Evolutionary conservation across 2,888 invertebrate genomes (phyloP).

Genomic region (Ptilodon capucinus): DNA sequence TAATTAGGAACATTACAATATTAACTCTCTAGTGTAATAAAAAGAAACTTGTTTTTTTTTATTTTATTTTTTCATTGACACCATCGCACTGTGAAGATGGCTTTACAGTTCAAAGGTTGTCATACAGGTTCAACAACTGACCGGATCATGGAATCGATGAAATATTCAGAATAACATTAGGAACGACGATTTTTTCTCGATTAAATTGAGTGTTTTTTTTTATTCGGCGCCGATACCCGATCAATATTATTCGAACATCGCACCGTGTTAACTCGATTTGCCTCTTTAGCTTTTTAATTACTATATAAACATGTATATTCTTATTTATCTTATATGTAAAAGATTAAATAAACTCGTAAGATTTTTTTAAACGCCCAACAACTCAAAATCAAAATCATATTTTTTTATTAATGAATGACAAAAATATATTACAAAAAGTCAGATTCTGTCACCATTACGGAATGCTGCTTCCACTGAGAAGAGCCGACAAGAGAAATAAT

Average conservation of each 20-base stretch:
- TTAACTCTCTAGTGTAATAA: no score
- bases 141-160: slow-evolving; percentile 52
- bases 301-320: not conserved
- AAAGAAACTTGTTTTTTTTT: no score
- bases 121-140: slow-evolving; percentile 59
- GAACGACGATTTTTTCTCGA: slow-evolving; percentile 40
- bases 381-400: no score
- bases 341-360: no score
- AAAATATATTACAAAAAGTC: no score
- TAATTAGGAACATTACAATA: no score
- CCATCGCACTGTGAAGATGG: slow-evolving; percentile 25
- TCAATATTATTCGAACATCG: slow-evolving; percentile 5
- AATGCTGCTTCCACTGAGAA: no score
- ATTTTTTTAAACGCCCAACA: no score
- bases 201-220: slow-evolving; percentile 23
- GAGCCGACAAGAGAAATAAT: no score
- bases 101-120: slow-evolving; percentile 72
- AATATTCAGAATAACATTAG: slow-evolving; percentile 49
- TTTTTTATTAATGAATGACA: no score
- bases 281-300: not conserved
- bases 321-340: not conserved
- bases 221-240: slow-evolving; percentile 15
- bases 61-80: no score
- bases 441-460: no score
- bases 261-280: slow-evolving; percentile 20